Percentiles rank a stretch among this genome's conserved stretches.
phyloP scores from a whole-genome alignment of 2,797 vertebrate genomes.

The Microhierax caerulescens region DNA sequence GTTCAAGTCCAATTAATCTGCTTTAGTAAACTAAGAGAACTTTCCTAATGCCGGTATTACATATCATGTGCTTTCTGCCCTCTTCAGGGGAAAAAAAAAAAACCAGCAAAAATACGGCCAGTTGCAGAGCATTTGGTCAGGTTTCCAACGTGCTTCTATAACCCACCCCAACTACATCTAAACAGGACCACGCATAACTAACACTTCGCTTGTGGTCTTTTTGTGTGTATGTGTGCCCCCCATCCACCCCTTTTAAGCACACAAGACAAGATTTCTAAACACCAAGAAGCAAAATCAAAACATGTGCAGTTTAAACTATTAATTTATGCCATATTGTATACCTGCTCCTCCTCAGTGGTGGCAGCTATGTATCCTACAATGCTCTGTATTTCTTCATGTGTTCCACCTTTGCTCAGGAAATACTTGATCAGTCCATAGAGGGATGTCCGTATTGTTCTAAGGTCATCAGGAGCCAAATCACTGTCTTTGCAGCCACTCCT shows the following conservation, averaged over 20 bases:
- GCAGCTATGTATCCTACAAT: constrained; percentile 92
- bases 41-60: neutral
- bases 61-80: neutral
- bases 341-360: constrained; percentile 92
- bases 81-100: neutral
- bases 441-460: constrained; percentile 87
- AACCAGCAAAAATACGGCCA: neutral
- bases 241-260: neutral
- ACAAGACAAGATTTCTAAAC: neutral
- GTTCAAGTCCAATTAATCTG: neutral
- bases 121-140: neutral
- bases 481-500: constrained; percentile 81
- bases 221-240: neutral
- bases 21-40: neutral
- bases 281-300: neutral
- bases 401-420: constrained; percentile 93
- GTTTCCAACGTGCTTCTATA: neutral
- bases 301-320: neutral
- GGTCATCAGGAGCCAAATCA: constrained; percentile 87
- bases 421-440: constrained; percentile 92
- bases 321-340: constrained; percentile 44
- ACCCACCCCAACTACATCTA: neutral
- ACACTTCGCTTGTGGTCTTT: neutral
- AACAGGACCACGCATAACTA: neutral
- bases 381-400: constrained; percentile 93